These are phyloP conservation scores for Elephantulus edwardii DNA, from an alignment of 2,113 vertebrate genomes.

Conservation along the genomic window DNA sequence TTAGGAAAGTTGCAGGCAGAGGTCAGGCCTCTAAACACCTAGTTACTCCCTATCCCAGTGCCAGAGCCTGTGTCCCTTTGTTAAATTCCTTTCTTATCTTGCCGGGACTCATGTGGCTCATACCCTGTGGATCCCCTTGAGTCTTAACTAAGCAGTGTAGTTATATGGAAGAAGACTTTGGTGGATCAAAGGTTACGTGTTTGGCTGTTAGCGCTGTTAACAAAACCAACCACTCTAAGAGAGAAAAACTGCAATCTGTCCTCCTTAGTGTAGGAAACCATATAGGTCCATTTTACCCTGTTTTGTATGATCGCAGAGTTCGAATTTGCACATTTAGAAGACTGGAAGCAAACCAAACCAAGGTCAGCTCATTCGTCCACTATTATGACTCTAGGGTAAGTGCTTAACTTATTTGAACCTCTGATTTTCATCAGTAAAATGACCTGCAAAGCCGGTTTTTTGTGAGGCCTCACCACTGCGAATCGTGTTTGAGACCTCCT, in stretches of 20 bases:
- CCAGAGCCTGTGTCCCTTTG: background rate
- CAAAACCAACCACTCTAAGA: no score
- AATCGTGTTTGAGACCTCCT: background rate
- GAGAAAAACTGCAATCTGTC: background rate
- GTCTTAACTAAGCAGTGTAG: background rate
- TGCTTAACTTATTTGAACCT: background rate
- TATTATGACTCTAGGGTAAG: background rate
- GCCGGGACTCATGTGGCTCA: fast-evolving
- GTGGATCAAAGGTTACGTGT: background rate
- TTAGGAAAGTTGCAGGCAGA: no score
- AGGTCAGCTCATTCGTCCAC: background rate
- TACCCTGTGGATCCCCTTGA: background rate
- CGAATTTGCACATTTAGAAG: background rate
- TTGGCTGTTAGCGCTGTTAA: background rate
- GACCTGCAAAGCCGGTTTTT: background rate
- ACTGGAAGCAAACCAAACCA: background rate
- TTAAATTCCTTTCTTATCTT: background rate
- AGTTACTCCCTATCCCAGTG: background rate
- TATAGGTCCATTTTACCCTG: background rate
- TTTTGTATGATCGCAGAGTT: background rate
- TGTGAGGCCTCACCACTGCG: background rate
- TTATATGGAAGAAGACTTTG: background rate
- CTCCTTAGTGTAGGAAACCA: background rate
- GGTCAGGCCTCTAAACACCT: fast-evolving
- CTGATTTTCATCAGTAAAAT: background rate